Evolutionary conservation across 2,888 invertebrate species (phyloP), one percentile per base, ranked within the genome.

Genomic region (Stenolophus ochropezus): DNA sequence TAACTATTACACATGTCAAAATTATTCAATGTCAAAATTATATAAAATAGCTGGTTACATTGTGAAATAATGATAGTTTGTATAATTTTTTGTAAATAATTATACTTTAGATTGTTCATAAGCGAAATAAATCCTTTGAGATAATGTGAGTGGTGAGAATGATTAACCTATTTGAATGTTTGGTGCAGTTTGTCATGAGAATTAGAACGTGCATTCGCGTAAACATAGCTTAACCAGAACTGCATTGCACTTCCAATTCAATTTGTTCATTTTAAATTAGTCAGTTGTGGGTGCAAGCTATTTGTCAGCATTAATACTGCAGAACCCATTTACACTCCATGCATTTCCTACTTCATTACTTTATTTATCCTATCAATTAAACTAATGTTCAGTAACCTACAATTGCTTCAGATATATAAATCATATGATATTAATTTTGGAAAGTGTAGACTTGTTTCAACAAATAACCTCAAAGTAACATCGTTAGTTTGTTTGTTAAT

Each of bases 231-330:
- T n/a, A n/a, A n/a, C n/a, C n/a, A n/a, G n/a, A n/a, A n/a, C n/a
- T n/a, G n/a, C n/a, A n/a, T n/a, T n/a, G 65, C 8, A 27, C 27
- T 58, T 58, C 20, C 8, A 56, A 20, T 58, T 65, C 27, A 65
- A 65, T 65, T 65, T 27, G 65, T 65, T 27, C 27, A 16, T 65
- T 65, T 65, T 65, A 33, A 65, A 65, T 65, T 61, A 61, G 25
- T 61, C 27, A 65, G 8, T n/a, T 20, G 58, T 23, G 58, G 58
- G 58, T 58, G n/a, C 58, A 4, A 4, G 65, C 33, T 33, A 65
- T 65, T 65, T 65, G 65, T 5, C 25, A 14, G 0, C 16, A 33
- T 65, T 65, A 65, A 65, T 33, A 18, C 16, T 65, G 25, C 18
- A 65, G 6, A 5, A 14, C 27, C 33, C 65, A 65, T 65, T 65